Conservation (phyloP, 23 tunicate species). For the Ascidia mentula region DNA sequence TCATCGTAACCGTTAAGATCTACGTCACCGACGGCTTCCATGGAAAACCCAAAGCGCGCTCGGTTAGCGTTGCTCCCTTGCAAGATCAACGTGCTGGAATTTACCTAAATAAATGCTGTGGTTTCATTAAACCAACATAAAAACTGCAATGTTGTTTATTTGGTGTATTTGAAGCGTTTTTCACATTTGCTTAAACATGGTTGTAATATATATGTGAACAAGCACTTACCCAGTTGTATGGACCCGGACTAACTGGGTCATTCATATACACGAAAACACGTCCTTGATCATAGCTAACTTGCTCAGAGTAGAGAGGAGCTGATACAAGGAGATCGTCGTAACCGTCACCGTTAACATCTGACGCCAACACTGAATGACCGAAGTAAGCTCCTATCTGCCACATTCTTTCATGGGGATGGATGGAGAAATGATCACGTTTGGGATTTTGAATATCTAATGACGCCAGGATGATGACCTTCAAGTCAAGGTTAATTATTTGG, state of each 20-base stretch:
- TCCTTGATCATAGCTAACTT: conserved; percentile 20
- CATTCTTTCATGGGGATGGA: neutral
- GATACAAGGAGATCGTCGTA: conserved; percentile 25
- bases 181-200: no score
- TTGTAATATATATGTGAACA: no score
- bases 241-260: conserved; percentile 7
- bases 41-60: conserved; percentile 28
- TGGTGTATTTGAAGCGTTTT: no score
- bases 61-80: neutral
- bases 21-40: conserved; percentile 22
- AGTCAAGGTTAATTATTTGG: no score
- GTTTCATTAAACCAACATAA: no score
- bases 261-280: conserved; percentile 26
- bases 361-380: conserved; percentile 16
- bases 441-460: neutral
- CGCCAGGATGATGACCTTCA: neutral
- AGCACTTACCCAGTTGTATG: neutral
- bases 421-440: neutral
- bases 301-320: conserved; percentile 25
- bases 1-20: conserved; percentile 35
- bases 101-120: no score
- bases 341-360: conserved; percentile 13
- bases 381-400: conserved; percentile 41
- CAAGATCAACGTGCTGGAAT: no score
- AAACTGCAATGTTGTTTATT: no score